A percentile compares a stretch with the other conserved stretches of the same genome.
Evolutionary conservation across 2,888 invertebrate species (phyloP).

Genomic region (Caenorhabditis wallacei): DNA sequence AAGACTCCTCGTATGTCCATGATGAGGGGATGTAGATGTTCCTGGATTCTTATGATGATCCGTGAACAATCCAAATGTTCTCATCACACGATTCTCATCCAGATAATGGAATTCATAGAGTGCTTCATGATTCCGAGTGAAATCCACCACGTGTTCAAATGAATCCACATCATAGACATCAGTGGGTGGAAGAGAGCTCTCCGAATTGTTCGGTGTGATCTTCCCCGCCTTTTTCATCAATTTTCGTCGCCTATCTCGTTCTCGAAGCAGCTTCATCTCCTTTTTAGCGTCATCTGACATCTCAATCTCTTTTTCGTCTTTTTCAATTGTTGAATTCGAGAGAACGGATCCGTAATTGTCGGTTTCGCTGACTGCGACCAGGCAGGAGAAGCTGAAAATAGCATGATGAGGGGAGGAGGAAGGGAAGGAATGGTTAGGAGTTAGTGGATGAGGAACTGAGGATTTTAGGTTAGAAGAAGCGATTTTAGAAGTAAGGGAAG

Average conservation of each 20-base stretch:
- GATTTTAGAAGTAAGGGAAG: no score
- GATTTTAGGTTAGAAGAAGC: neutral
- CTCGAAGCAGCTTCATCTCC: constrained; percentile 66
- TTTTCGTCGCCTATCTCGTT: constrained; percentile 61
- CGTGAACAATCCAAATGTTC: constrained; percentile 69
- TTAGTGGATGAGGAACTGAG: neutral
- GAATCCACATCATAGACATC: constrained; percentile 84
- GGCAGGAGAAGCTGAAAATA: constrained; percentile 71
- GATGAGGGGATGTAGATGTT: neutral
- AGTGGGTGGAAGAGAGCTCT: constrained; percentile 12
- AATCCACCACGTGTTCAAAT: constrained; percentile 86
- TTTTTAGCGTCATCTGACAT: constrained; percentile 70
- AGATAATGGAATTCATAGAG: constrained; percentile 94
- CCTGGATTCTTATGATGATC: constrained; percentile 7
- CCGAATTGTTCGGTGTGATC: constrained; percentile 51
- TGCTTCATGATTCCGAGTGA: constrained; percentile 92
- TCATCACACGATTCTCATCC: constrained; percentile 87
- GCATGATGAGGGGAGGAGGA: neutral
- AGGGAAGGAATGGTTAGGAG: neutral
- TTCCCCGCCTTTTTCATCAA: constrained; percentile 35
- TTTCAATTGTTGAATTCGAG: constrained; percentile 32
- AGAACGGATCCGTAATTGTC: constrained; percentile 53
- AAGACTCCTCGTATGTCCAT: constrained; percentile 35
- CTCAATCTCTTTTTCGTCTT: constrained; percentile 68
- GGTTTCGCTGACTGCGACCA: constrained; percentile 69